phyloP scores from a whole-genome alignment of 2,113 vertebrate species.

The Brevimyrus niger region DNA sequence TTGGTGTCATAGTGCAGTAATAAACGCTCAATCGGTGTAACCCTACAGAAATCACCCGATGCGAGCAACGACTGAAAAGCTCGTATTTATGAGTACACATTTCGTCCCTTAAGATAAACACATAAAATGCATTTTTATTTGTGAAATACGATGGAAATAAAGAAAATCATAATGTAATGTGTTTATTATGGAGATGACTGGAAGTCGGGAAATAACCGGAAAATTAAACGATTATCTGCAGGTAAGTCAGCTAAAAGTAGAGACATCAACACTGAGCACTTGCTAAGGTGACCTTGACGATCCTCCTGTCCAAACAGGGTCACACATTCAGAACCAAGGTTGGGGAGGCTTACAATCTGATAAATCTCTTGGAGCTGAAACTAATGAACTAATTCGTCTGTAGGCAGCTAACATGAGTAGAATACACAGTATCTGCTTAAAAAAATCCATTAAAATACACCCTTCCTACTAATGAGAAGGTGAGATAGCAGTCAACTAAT shows the following conservation, averaged over 20 bases:
- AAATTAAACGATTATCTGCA: background rate
- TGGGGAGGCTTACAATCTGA: background rate
- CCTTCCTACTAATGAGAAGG: background rate
- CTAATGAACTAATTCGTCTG: background rate
- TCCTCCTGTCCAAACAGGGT: constrained; percentile 1
- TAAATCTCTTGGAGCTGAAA: background rate
- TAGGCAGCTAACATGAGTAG: background rate
- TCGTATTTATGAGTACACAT: background rate
- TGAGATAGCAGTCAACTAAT: background rate
- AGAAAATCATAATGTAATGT: background rate
- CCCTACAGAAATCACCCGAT: background rate
- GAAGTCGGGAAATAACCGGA: background rate
- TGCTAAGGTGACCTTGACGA: constrained; percentile 9
- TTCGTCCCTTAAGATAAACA: background rate
- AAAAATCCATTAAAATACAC: background rate
- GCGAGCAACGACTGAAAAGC: background rate
- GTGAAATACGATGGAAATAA: background rate
- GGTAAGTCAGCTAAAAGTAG: background rate
- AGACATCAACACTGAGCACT: background rate
- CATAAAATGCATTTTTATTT: background rate
- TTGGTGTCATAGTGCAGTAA: background rate
- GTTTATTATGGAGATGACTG: background rate
- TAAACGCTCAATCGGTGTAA: background rate
- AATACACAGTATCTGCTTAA: background rate
- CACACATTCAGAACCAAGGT: background rate